phyloP scores from a whole-genome alignment of 2,797 vertebrate genomes.

The Molossus molossus region DNA sequence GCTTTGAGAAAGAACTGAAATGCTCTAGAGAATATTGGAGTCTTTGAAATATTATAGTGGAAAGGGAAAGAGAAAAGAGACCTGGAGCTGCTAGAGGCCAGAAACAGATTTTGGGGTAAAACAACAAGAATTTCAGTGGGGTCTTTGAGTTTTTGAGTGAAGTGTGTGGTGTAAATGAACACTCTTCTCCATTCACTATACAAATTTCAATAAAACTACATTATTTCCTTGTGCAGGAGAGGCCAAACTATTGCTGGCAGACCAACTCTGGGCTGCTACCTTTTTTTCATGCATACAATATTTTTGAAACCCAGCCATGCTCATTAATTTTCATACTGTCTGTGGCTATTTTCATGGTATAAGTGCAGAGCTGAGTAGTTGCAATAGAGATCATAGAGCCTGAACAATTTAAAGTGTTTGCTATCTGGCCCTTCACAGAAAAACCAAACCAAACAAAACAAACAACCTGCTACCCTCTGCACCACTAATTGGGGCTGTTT shows the following conservation, averaged over 20 bases:
- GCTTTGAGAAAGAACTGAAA: slow-evolving; percentile 37
- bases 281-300: neutral
- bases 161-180: neutral
- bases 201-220: slow-evolving; percentile 18
- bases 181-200: slow-evolving; percentile 25
- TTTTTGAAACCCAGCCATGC: neutral
- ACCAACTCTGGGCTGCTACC: neutral
- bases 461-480: neutral
- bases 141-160: slow-evolving; percentile 52
- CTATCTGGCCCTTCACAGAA: neutral
- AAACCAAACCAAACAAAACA: neutral
- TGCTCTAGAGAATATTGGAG: neutral
- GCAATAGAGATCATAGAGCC: neutral
- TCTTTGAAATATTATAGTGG: neutral
- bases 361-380: neutral
- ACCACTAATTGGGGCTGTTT: neutral
- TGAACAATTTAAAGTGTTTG: slow-evolving; percentile 19
- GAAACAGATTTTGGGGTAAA: slow-evolving; percentile 44
- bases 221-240: neutral
- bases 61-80: slow-evolving; percentile 24
- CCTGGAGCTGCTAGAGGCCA: neutral
- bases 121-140: slow-evolving; percentile 32
- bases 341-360: neutral
- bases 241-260: neutral
- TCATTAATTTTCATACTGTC: neutral